Conservation (phyloP, 37 sponge, comb jelly and placozoan species). For the Bolinopsis microptera region DNA sequence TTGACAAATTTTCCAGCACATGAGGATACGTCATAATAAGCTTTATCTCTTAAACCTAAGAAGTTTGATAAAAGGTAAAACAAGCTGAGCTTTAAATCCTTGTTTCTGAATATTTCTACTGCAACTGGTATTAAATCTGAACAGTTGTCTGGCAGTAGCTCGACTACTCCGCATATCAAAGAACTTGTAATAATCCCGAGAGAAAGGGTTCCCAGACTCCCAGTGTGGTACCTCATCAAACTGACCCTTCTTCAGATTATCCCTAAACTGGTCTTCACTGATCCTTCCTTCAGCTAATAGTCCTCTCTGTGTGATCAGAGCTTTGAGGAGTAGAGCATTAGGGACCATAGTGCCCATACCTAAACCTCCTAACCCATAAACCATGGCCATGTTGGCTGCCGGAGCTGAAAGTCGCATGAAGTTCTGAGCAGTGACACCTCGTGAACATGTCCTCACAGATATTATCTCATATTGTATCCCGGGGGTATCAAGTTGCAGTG, state of each 20-base stretch:
- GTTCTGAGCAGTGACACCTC: conserved; percentile 62
- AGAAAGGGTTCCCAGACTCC: not conserved
- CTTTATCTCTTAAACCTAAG: too few species aligned
- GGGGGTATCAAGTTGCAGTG: not conserved
- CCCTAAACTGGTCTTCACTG: not conserved
- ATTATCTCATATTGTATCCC: conserved; percentile 23
- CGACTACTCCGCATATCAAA: not conserved
- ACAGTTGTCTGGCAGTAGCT: not conserved
- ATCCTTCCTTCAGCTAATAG: not conserved
- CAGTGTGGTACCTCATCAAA: conserved; percentile 32
- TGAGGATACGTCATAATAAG: too few species aligned
- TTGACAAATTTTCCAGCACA: too few species aligned
- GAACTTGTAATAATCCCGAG: not conserved
- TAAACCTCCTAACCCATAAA: conserved; percentile 44
- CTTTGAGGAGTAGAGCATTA: conserved; percentile 1
- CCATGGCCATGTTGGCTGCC: conserved; percentile 24
- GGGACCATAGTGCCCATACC: conserved; percentile 44
- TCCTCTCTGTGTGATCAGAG: not conserved
- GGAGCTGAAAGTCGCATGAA: conserved; percentile 36
- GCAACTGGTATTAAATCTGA: conserved; percentile 71
- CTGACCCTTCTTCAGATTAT: not conserved
- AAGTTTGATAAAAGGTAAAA: too few species aligned
- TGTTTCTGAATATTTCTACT: too few species aligned
- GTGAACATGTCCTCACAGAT: conserved; percentile 7
- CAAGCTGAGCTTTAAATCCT: too few species aligned